Percentiles rank a stretch among this genome's conserved stretches.
These are phyloP conservation scores for Aptenodytes forsteri DNA, from an alignment of 2,113 vertebrate species.

Conservation along the genomic window DNA sequence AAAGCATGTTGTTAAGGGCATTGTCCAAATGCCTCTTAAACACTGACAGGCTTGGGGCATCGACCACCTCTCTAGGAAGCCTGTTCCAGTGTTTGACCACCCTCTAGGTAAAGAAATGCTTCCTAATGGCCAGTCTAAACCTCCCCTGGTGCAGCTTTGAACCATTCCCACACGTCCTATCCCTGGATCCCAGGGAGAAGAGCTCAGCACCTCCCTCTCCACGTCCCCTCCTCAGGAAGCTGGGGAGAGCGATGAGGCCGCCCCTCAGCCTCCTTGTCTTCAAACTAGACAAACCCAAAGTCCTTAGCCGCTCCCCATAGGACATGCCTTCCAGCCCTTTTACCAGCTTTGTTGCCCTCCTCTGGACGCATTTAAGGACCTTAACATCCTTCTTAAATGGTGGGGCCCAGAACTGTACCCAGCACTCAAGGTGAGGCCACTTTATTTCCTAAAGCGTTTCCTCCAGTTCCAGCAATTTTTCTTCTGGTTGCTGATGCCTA, in stretches of 20 bases:
- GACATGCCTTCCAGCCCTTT: neutral
- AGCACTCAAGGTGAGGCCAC: neutral
- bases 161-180: neutral
- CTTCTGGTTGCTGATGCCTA: neutral
- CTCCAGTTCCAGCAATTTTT: neutral
- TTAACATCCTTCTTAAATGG: neutral
- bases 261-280: neutral
- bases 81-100: neutral
- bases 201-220: neutral
- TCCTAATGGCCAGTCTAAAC: neutral
- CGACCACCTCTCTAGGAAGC: neutral
- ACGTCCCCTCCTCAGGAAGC: neutral
- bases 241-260: too few relatives aligned
- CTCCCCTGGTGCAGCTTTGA: neutral
- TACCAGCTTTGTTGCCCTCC: neutral
- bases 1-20: neutral
- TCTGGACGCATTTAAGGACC: neutral
- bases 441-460: neutral
- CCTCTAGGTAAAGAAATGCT: neutral
- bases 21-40: neutral
- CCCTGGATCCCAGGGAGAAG: neutral
- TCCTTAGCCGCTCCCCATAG: neutral
- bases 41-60: neutral
- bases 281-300: neutral
- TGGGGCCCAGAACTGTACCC: neutral